Conservation (phyloP, 2,797 vertebrate genomes). For the Phoeniculus purpureus region DNA sequence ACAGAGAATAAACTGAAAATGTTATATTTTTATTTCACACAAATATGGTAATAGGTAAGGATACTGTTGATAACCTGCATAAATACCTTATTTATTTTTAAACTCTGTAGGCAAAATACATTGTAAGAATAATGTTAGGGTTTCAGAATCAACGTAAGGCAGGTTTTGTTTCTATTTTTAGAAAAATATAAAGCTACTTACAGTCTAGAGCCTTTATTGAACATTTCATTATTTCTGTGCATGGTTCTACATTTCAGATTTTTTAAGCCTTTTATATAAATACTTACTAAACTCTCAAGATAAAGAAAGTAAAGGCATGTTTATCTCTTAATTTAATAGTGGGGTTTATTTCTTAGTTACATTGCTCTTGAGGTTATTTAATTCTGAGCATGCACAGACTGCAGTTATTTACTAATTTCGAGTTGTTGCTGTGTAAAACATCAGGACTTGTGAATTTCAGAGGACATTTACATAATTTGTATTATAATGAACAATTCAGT, state of each 20-base stretch:
- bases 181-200: not conserved
- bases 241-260: not conserved
- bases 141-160: not conserved
- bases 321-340: not conserved
- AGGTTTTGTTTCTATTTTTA: not conserved
- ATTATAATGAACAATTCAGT: conserved; percentile 2
- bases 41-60: not conserved
- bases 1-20: not conserved
- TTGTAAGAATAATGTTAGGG: not conserved
- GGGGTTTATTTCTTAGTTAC: not conserved
- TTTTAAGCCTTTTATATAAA: not conserved
- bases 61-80: not conserved
- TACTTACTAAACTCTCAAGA: not conserved
- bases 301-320: not conserved
- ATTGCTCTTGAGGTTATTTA: not conserved
- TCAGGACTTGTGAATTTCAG: not conserved
- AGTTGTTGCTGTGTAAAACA: not conserved
- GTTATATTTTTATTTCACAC: not conserved
- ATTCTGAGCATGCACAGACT: not conserved
- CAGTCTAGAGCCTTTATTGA: not conserved
- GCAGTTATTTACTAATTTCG: not conserved
- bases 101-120: not conserved
- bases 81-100: not conserved
- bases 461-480: not conserved
- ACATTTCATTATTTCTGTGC: not conserved